Conservation (phyloP, 2,797 vertebrate species). For the Hippopotamyrus pictus region DNA sequence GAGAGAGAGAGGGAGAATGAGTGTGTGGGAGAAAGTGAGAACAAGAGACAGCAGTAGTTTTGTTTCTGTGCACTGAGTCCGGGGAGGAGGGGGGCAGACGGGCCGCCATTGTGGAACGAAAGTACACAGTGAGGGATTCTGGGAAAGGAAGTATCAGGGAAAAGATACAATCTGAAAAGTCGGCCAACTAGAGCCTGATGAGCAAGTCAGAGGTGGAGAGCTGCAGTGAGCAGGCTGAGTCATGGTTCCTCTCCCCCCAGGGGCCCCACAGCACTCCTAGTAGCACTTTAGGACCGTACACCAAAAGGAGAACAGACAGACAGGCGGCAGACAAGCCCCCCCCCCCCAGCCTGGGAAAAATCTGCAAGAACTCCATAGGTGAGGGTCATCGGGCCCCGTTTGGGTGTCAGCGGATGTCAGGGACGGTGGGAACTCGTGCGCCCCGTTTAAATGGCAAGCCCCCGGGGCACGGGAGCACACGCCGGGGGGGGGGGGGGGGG, state of each 20-base stretch:
- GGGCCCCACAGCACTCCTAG: constrained; percentile 34
- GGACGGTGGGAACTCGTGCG: background rate
- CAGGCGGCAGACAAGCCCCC: background rate
- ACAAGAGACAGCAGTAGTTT: constrained; percentile 33
- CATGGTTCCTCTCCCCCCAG: background rate
- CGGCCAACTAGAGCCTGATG: constrained; percentile 29
- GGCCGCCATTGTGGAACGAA: constrained; percentile 49
- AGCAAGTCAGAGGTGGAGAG: constrained; percentile 34
- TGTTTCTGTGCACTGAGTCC: constrained; percentile 49
- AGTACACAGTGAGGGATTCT: constrained; percentile 39
- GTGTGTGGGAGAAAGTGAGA: constrained; percentile 10
- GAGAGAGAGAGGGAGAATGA: constrained; percentile 20
- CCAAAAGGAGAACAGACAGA: background rate
- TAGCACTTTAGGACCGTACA: constrained; percentile 65
- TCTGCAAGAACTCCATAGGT: background rate
- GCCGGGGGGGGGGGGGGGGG: too few relatives aligned
- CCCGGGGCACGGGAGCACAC: background rate
- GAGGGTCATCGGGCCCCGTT: background rate
- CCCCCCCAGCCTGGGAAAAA: background rate
- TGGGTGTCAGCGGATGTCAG: background rate
- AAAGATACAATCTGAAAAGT: constrained; percentile 24
- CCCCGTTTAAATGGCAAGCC: background rate
- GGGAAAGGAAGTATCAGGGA: constrained; percentile 48
- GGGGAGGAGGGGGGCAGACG: constrained; percentile 40
- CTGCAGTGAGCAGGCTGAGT: constrained; percentile 11